Percentiles rank a stretch among this genome's conserved stretches.
phyloP scores from a whole-genome alignment of 2,113 vertebrate species.

The Tamias sibiricus region DNA sequence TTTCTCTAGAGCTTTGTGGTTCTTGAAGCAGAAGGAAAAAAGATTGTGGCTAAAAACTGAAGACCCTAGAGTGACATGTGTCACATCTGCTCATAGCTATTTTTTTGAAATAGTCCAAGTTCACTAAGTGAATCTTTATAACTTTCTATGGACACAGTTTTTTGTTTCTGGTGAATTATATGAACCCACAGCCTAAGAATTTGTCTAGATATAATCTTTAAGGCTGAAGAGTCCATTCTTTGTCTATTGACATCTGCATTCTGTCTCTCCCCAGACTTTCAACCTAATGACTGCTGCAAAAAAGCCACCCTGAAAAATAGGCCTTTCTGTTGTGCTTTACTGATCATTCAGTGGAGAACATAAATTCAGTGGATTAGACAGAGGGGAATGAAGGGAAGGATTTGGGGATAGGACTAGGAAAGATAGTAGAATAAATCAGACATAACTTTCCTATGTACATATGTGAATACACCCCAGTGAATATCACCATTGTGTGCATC shows the following conservation, averaged over 20 bases:
- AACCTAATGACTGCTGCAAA: background rate
- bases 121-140: background rate
- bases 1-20: background rate
- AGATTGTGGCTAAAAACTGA: background rate
- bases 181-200: background rate
- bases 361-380: too few species aligned
- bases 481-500: too few species aligned
- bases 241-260: background rate
- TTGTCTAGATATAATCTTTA: background rate
- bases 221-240: background rate
- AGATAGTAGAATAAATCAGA: too few species aligned
- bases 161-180: background rate
- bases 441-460: too few species aligned
- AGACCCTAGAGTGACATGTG: background rate
- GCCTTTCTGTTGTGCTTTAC: background rate
- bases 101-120: background rate
- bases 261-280: background rate
- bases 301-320: background rate
- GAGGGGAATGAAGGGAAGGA: too few species aligned
- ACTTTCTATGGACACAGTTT: background rate
- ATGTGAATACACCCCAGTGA: too few species aligned
- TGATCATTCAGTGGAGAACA: slow-evolving; percentile 15
- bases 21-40: background rate
- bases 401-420: too few species aligned
- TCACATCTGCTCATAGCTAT: background rate